A percentile compares a stretch with the other conserved stretches of the same genome.
Evolutionary conservation across 2,113 vertebrate species (phyloP).

Genomic region (Elephas maximus): DNA sequence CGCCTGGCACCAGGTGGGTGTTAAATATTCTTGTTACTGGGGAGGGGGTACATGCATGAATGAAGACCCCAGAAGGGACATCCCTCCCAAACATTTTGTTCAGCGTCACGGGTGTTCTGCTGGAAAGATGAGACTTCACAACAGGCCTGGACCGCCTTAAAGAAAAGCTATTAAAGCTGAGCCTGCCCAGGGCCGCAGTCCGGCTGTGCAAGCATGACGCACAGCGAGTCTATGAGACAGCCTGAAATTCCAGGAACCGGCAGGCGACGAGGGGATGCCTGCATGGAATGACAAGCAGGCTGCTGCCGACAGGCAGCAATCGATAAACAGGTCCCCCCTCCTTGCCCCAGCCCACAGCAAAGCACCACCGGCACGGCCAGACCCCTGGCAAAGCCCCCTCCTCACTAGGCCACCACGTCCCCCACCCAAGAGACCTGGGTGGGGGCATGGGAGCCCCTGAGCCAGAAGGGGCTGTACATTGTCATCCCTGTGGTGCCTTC

Average conservation of each 20-base stretch:
- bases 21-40: fast-evolving
- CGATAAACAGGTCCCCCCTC: background rate
- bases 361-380: background rate
- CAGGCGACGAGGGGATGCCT: background rate
- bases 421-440: background rate
- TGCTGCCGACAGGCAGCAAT: background rate
- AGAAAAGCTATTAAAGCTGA: background rate
- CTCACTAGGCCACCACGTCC: fast-evolving
- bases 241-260: background rate
- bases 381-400: background rate
- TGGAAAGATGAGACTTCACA: background rate
- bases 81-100: background rate
- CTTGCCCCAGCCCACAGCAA: background rate
- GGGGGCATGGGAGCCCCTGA: background rate
- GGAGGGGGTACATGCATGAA: fast-evolving
- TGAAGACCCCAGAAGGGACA: background rate
- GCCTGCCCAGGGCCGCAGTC: background rate
- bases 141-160: background rate
- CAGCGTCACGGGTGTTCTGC: background rate
- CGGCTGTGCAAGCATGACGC: background rate
- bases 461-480: too few relatives aligned
- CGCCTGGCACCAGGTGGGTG: fast-evolving
- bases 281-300: background rate
- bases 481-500: background rate
- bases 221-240: background rate